Evolutionary conservation across 2,797 vertebrate genomes (phyloP), one percentile per base, ranked within the genome.

Genomic region (Mormyrus proboscirostris): DNA sequence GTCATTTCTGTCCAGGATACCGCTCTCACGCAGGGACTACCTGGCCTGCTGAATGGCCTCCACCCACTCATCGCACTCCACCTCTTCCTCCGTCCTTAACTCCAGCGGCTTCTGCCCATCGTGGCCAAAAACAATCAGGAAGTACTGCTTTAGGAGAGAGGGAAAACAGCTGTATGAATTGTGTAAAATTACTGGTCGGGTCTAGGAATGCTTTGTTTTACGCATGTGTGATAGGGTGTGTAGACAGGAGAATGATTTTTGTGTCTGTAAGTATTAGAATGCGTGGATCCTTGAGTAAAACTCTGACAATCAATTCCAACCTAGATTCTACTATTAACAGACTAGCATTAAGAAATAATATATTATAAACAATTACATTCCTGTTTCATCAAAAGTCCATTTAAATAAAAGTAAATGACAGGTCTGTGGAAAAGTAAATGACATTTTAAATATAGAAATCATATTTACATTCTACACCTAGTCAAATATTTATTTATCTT

Each of bases 11-110:
- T 6, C 65, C 29, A 38, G 25, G 25, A 38, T 16, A 73, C 12
- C 9, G 29, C 29, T 29, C 62, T 38, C 25, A 73, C 65, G 4
- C 47, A 87, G 6, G 19, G 33, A 55, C 7, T 97, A 99, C 98
- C 98, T 99, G 88, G 98, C 98, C 95, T 99, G 98, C 90, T 99
- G 98, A 94, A 99, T 99, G 92, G 96, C 97, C 90, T 99, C 98
- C 93, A 99, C 97, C 98, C 98, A 99, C 93, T 98, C 97, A 14
- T 98, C 97, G 76, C 98, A 98, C 14, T 98, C 98, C 50, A 86
- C 92, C 93, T 99, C 98, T 92, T 99, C 98, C 16, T 99, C 98
- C 0, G 97, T 98, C 86, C 98, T 96, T 90, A 99, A 96, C 91
- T 99, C 98, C 95, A 99, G 95, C 14, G 98, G 97, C 89, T 98